A percentile compares a stretch with the other conserved stretches of the same genome.
Conservation (phyloP, 2,113 vertebrate species). For the Rhodinocichla rosea region DNA sequence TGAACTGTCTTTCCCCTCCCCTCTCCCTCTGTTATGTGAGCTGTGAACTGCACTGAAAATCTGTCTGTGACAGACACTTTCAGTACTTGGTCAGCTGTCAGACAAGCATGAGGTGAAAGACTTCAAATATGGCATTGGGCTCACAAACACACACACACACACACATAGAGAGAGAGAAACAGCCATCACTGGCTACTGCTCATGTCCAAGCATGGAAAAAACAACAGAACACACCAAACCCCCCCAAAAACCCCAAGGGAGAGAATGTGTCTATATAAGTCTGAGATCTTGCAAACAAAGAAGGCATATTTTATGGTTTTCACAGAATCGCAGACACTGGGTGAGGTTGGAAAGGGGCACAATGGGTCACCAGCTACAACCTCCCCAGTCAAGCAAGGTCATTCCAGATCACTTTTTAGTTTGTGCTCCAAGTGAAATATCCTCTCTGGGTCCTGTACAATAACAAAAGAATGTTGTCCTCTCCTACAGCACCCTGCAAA, state of each 20-base stretch:
- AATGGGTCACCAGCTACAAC: background rate
- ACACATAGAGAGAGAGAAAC: background rate
- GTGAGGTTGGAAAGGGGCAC: background rate
- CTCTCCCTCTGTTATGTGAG: slow-evolving; percentile 63
- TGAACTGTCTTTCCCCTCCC: slow-evolving; percentile 64
- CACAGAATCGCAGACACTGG: background rate
- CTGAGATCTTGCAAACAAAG: slow-evolving; percentile 8
- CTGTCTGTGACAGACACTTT: slow-evolving; percentile 63
- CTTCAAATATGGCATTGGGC: slow-evolving; percentile 65
- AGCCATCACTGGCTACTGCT: slow-evolving; percentile 37
- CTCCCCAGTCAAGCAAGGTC: background rate
- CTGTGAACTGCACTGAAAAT: slow-evolving; percentile 59
- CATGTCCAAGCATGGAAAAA: background rate
- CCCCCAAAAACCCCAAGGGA: background rate
- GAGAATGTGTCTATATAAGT: background rate
- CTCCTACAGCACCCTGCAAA: background rate
- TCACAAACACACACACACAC: background rate
- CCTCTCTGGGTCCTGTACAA: background rate
- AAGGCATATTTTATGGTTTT: background rate
- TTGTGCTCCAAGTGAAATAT: background rate
- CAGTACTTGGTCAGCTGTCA: slow-evolving; percentile 60
- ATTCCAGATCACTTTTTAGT: background rate
- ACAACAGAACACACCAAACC: background rate
- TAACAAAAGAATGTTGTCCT: background rate
- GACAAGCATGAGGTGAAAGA: slow-evolving; percentile 64